Evolutionary conservation across 2,113 vertebrate genomes (phyloP).

Genomic region (Pyxicephalus adspersus): DNA sequence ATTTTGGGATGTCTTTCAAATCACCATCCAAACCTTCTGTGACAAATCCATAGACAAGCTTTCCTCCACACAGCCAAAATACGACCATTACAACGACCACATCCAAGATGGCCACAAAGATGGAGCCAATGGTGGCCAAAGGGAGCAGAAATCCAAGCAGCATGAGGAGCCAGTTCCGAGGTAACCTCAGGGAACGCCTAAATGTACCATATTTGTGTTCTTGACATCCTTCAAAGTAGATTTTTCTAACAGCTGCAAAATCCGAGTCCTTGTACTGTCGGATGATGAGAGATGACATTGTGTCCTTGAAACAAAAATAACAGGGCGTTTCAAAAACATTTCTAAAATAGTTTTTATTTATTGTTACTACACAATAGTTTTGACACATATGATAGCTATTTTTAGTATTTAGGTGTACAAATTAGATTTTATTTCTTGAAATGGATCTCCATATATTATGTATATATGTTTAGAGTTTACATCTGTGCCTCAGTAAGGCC

Average conservation of each 20-base stretch:
- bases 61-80: constrained; percentile 16
- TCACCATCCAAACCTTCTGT: constrained; percentile 3
- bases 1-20: constrained; percentile 53
- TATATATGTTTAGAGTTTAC: no score
- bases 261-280: constrained; percentile 61
- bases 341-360: no score
- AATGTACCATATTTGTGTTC: constrained; percentile 1
- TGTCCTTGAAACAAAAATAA: neutral
- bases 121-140: constrained; percentile 39
- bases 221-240: neutral
- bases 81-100: constrained; percentile 18
- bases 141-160: neutral
- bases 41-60: neutral
- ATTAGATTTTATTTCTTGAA: no score
- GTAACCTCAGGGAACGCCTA: constrained; percentile 1
- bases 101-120: neutral
- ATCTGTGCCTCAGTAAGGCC: no score
- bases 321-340: no score
- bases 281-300: constrained; percentile 58
- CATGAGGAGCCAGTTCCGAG: neutral
- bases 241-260: neutral
- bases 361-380: no score
- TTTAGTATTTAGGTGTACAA: no score
- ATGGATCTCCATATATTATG: no score
- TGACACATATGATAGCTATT: no score